Evolutionary conservation across 2,888 invertebrate species (phyloP), one percentile per base, ranked within the genome.

Genomic region (Cryptus armator): DNA sequence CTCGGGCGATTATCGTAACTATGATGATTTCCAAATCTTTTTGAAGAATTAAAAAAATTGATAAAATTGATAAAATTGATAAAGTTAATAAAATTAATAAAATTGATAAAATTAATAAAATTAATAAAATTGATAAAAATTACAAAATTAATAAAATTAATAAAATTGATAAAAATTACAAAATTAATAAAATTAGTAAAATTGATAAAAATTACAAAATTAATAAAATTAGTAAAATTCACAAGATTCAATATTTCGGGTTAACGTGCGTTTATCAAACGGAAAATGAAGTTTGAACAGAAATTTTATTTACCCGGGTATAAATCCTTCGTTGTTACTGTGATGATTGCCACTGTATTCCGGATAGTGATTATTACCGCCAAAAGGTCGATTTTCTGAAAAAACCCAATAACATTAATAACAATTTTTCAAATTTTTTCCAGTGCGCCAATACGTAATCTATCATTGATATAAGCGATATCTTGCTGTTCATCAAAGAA

Each of bases 21-120:
- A 32, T 59, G 48, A 67, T 48, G 53, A 43, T 74, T 71, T 19
- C 71, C 74, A 46, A 76, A 72, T 68, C 81, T 83, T n/a, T 74
- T 67, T 29, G 2, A 9, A 14, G 3, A 56, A 56, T 19, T 1
- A 12, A 24, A 12, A 64, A 10, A 29, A 29, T 29, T 29, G 6
- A 10, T 16, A 9, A 53, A 70, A 7, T 14, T 16, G 9, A 16
- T 32, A 37, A 37, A 4, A 37, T 37, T 6, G 37, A 37, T 37
- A 37, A 37, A 37, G n/a, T n/a, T n/a, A n/a, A n/a, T n/a, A n/a
- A 7, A 56, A 56, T 19, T 1, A 12, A 24, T 24, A 64, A 10
- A 29, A 29, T 29, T 29, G 6, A 10, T 16, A 9, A 53, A 70
- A 7, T n/a, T n/a, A n/a, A n/a, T n/a, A n/a, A n/a, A 56, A 56